Evolutionary conservation across 1,140 invertebrate genomes (phyloP).

Genomic region (Brachionus asplanchnoidis): DNA sequence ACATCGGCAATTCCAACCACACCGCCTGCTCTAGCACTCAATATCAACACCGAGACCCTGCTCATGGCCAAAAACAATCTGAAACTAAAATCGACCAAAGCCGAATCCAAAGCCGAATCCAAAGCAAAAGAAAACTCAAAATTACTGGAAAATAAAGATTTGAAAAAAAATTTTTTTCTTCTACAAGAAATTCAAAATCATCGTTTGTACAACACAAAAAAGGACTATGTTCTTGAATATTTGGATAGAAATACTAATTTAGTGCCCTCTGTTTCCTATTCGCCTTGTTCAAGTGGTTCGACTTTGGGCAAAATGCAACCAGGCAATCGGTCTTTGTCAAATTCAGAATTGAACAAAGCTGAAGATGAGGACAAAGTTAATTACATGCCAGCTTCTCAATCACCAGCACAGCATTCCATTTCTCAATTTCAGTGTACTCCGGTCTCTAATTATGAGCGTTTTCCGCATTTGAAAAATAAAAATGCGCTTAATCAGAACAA

Average conservation of each 20-base stretch:
- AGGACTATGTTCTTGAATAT: slow-evolving; percentile 40
- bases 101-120: neutral
- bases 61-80: slow-evolving; percentile 4
- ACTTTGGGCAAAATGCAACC: neutral
- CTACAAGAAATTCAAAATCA: slow-evolving; percentile 41
- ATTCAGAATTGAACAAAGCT: neutral
- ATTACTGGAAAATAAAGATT: neutral
- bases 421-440: neutral
- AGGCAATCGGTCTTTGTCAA: neutral
- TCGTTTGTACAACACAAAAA: slow-evolving; percentile 38
- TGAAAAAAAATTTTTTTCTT: slow-evolving; percentile 25
- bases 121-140: neutral
- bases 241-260: slow-evolving; percentile 27
- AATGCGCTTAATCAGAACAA: neutral
- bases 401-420: neutral
- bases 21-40: neutral
- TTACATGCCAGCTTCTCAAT: neutral
- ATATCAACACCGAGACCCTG: slow-evolving; percentile 19
- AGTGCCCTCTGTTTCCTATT: neutral
- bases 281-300: neutral
- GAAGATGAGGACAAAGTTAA: neutral
- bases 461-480: slow-evolving; percentile 33
- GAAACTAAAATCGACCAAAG: neutral
- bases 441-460: slow-evolving; percentile 2
- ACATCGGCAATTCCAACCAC: neutral